Conservation (phyloP, 2,888 invertebrate genomes). For the Lasioglossum marginatum region DNA sequence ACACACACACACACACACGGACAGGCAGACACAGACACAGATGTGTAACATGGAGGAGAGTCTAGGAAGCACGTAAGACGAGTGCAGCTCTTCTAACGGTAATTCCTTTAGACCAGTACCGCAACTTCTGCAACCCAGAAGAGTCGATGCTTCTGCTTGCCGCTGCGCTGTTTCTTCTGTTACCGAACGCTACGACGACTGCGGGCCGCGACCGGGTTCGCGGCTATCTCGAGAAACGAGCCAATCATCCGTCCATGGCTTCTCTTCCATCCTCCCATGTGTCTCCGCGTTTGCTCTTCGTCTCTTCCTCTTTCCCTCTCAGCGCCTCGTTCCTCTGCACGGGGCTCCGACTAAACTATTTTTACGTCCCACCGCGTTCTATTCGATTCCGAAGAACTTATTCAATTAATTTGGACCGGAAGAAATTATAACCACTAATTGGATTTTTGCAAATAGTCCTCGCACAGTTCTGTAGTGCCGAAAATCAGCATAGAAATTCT, state of each 20-base stretch:
- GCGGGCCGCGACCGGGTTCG: constrained; percentile 41
- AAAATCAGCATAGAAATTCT: too few species aligned
- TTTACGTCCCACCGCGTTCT: background rate
- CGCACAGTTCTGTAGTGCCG: too few species aligned
- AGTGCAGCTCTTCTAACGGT: constrained; percentile 83
- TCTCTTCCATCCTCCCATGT: constrained; percentile 38
- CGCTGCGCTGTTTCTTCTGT: constrained; percentile 66
- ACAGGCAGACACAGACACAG: background rate
- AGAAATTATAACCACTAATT: too few species aligned
- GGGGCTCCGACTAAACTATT: background rate
- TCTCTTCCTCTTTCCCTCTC: constrained; percentile 2
- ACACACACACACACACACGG: background rate
- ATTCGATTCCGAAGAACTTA: background rate
- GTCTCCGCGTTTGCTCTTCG: constrained; percentile 17
- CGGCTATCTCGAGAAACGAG: constrained; percentile 69
- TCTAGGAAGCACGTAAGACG: constrained; percentile 78
- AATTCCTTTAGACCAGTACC: constrained; percentile 83
- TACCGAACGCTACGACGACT: constrained; percentile 50
- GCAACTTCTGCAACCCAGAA: constrained; percentile 78
- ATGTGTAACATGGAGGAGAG: constrained; percentile 70
- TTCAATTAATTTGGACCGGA: too few species aligned
- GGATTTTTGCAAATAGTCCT: too few species aligned
- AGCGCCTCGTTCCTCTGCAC: background rate
- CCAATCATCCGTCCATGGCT: constrained; percentile 71
- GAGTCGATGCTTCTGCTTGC: constrained; percentile 69